Percentiles rank a stretch among this genome's conserved stretches.
These are phyloP conservation scores for silkworm (Bombyx mori) DNA, from an alignment of 1,140 invertebrate species.

Conservation along the genomic window DNA sequence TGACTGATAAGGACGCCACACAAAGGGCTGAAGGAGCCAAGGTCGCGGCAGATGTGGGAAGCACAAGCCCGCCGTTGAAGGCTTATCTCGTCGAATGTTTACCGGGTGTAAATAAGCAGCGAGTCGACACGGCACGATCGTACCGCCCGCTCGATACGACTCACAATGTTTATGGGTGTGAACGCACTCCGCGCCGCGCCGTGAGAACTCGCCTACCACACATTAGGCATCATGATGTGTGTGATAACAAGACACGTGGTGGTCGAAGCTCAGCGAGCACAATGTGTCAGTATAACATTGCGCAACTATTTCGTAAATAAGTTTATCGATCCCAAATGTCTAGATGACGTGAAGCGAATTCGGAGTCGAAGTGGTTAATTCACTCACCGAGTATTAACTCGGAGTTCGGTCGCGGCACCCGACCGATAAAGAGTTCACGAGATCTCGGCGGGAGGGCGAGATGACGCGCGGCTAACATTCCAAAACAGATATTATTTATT, in stretches of 20 bases:
- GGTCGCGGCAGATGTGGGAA: slow-evolving; percentile 67
- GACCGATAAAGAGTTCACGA: slow-evolving; percentile 59
- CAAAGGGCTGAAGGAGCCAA: slow-evolving; percentile 54
- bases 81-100: slow-evolving; percentile 56
- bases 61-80: slow-evolving; percentile 55
- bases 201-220: slow-evolving; percentile 44
- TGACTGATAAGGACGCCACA: slow-evolving; percentile 62
- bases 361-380: not conserved
- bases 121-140: slow-evolving; percentile 25
- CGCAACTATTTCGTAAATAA: slow-evolving; percentile 20
- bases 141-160: slow-evolving; percentile 23
- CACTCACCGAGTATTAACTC: not conserved
- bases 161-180: slow-evolving; percentile 47
- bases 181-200: slow-evolving; percentile 39
- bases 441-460: slow-evolving; percentile 53
- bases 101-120: slow-evolving; percentile 54
- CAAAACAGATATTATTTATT: slow-evolving; percentile 56
- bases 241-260: slow-evolving; percentile 45
- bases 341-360: not conserved
- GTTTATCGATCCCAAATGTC: slow-evolving; percentile 20
- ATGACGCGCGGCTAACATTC: slow-evolving; percentile 45
- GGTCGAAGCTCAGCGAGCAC: slow-evolving; percentile 16
- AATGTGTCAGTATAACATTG: slow-evolving; percentile 29
- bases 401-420: slow-evolving; percentile 15
- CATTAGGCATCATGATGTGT: slow-evolving; percentile 33